phyloP scores from a whole-genome alignment of 35 echinoderm and acorn worm species.

The Amphiura filiformis region DNA sequence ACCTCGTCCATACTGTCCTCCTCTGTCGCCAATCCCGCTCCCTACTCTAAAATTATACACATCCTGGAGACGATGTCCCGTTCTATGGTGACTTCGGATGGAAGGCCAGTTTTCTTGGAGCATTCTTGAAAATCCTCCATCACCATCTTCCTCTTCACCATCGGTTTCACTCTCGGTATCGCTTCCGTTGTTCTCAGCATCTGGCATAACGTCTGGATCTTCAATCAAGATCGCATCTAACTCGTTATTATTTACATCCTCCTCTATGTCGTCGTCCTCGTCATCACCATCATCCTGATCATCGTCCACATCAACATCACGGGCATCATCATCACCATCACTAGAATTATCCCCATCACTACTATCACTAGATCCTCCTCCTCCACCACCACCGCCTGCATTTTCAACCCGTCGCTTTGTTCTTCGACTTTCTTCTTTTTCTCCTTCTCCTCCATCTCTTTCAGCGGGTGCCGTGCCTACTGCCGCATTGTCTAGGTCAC shows the following conservation, averaged over 20 bases:
- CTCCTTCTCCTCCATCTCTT: no score
- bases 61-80: not conserved
- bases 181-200: not conserved
- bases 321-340: no score
- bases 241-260: not conserved
- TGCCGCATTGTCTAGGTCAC: no score
- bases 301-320: no score
- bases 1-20: not conserved
- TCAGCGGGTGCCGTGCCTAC: no score
- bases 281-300: not conserved
- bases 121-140: not conserved
- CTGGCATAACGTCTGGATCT: not conserved
- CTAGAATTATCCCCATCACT: not conserved
- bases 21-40: not conserved
- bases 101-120: not conserved
- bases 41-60: not conserved
- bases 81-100: not conserved
- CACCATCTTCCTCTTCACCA: not conserved
- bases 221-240: not conserved
- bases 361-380: not conserved
- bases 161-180: not conserved
- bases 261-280: not conserved
- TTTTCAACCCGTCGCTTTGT: no score
- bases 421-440: no score
- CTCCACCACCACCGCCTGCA: no score